These are phyloP conservation scores for Cerastis leucographa DNA, from an alignment of 2,888 invertebrate species.

Conservation along the genomic window DNA sequence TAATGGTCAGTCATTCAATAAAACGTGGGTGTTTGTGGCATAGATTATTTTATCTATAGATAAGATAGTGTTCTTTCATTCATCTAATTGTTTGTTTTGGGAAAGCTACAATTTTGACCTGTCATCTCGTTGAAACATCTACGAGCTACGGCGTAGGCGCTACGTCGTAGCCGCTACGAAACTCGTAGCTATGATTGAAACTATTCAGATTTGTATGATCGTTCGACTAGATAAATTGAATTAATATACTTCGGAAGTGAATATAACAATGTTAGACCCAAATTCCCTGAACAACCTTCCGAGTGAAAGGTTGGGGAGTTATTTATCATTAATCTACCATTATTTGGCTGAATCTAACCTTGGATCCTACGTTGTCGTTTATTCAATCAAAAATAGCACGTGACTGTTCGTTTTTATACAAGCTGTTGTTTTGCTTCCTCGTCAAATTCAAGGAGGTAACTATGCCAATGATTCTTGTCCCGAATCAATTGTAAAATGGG, in stretches of 20 bases:
- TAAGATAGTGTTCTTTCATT: background rate
- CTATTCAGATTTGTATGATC: background rate
- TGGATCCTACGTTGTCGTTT: slow-evolving; percentile 13
- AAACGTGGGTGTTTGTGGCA: background rate
- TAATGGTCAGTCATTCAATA: background rate
- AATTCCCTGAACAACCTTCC: slow-evolving; percentile 11
- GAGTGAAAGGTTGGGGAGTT: slow-evolving; percentile 10
- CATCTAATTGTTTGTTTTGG: background rate
- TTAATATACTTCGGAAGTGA: slow-evolving; percentile 4
- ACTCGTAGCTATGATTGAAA: background rate
- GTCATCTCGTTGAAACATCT: background rate
- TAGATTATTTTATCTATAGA: background rate
- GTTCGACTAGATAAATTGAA: background rate
- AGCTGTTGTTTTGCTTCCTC: too few species aligned
- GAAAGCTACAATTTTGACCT: background rate
- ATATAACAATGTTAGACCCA: slow-evolving; percentile 10
- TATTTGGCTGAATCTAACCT: slow-evolving; percentile 17
- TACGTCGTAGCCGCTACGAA: slow-evolving; percentile 24
- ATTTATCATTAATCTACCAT: slow-evolving; percentile 47
- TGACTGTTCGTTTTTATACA: background rate
- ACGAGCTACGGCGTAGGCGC: slow-evolving; percentile 41
- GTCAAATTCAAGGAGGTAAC: too few species aligned
- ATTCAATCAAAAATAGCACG: slow-evolving; percentile 32
- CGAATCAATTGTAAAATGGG: too few species aligned
- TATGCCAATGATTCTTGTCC: too few species aligned